Evolutionary conservation across 2,113 vertebrate species (phyloP).

Genomic region (Leucoraja erinaceus): DNA sequence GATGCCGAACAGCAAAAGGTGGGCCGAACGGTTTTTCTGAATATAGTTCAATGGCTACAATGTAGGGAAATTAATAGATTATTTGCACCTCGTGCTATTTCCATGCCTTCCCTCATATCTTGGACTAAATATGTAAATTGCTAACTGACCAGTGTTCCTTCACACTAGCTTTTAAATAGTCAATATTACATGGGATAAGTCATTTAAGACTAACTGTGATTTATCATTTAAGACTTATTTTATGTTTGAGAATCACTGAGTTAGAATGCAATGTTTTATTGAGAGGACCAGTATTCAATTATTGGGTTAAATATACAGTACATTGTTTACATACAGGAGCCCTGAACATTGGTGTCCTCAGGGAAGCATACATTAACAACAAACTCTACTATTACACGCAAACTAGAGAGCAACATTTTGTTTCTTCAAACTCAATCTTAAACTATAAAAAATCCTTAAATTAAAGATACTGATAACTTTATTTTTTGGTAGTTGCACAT

Average conservation of each 20-base stretch:
- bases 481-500: neutral
- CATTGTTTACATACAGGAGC: neutral
- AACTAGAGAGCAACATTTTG: neutral
- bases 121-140: neutral
- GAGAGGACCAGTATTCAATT: neutral
- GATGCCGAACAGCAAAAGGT: too few relatives aligned
- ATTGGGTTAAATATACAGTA: neutral
- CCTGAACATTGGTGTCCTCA: neutral
- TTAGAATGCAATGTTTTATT: neutral
- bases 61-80: too few relatives aligned
- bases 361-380: neutral
- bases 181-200: neutral
- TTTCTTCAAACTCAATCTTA: neutral
- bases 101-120: too few relatives aligned
- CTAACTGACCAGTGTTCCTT: neutral
- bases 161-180: neutral
- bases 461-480: neutral
- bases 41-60: too few relatives aligned
- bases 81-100: too few relatives aligned
- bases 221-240: neutral
- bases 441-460: neutral
- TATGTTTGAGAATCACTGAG: neutral
- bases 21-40: too few relatives aligned
- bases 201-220: too few relatives aligned
- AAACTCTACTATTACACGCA: neutral